Percentiles rank a stretch among this genome's conserved stretches.
These are phyloP conservation scores for Porites lutea DNA, from an alignment of 64 coral and sea anemone species.

Conservation along the genomic window DNA sequence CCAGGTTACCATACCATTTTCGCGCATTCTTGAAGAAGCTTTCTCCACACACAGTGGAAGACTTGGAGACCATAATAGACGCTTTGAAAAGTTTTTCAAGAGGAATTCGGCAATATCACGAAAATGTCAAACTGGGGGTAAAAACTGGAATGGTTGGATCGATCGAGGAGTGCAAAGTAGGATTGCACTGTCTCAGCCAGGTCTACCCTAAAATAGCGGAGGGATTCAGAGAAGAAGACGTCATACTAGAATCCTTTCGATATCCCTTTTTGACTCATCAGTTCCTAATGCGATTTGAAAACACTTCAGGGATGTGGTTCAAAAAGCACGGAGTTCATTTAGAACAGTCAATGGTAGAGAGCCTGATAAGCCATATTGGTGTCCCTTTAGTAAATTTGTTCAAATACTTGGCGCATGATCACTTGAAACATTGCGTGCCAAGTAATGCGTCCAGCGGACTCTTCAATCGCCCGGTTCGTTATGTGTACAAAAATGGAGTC, in stretches of 20 bases:
- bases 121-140: slow-evolving; percentile 76
- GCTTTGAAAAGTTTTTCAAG: slow-evolving; percentile 61
- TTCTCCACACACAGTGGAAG: slow-evolving; percentile 50
- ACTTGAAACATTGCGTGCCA: slow-evolving; percentile 76
- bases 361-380: slow-evolving; percentile 61
- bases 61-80: slow-evolving; percentile 64
- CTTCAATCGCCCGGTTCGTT: slow-evolving; percentile 62
- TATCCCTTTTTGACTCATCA: background rate
- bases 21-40: slow-evolving; percentile 23
- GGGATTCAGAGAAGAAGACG: slow-evolving; percentile 3
- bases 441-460: slow-evolving; percentile 92
- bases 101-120: slow-evolving; percentile 66
- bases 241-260: slow-evolving; percentile 57
- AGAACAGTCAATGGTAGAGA: slow-evolving; percentile 37
- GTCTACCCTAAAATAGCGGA: slow-evolving; percentile 36
- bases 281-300: background rate
- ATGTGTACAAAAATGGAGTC: slow-evolving; percentile 66
- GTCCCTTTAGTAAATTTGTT: slow-evolving; percentile 69
- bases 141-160: slow-evolving; percentile 84
- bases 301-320: slow-evolving; percentile 35
- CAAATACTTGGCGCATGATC: slow-evolving; percentile 59
- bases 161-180: slow-evolving; percentile 77
- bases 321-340: slow-evolving; percentile 55
- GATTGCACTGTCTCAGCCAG: slow-evolving; percentile 64
- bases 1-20: slow-evolving; percentile 55